A percentile compares a stretch with the other conserved stretches of the same genome.
These are phyloP conservation scores for Eretmochelys imbricata DNA, from an alignment of 2,113 vertebrate species.

Conservation along the genomic window DNA sequence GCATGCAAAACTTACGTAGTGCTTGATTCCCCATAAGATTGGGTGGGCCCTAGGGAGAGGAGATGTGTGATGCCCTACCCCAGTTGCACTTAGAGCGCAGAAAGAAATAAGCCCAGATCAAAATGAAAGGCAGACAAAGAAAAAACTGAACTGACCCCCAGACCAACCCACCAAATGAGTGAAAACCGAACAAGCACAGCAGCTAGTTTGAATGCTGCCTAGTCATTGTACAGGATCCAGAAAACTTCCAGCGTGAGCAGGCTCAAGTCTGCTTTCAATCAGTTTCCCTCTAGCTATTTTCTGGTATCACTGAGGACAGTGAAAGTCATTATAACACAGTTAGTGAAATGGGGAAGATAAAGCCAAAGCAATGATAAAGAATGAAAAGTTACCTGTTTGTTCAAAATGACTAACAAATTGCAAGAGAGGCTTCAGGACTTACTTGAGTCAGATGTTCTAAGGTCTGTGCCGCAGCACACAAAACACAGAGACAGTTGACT, in stretches of 20 bases:
- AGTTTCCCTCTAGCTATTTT: neutral
- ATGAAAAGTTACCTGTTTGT: neutral
- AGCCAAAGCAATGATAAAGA: neutral
- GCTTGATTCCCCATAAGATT: neutral
- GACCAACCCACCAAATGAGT: neutral
- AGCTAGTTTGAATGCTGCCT: neutral
- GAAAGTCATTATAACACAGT: neutral
- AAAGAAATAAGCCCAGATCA: neutral
- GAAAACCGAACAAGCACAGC: neutral
- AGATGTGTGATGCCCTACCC: neutral
- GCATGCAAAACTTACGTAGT: neutral
- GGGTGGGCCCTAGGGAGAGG: neutral
- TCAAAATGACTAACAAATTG: neutral
- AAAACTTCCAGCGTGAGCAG: too few relatives aligned
- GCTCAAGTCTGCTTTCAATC: neutral
- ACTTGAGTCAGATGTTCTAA: neutral
- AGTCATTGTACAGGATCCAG: neutral
- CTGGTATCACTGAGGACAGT: neutral
- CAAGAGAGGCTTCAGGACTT: neutral
- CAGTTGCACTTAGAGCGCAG: neutral
- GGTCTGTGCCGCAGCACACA: too few relatives aligned
- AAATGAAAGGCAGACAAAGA: neutral
- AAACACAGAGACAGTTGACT: neutral
- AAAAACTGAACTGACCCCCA: neutral
- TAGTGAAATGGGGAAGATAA: neutral